Evolutionary conservation across 2,113 vertebrate genomes (phyloP).

Genomic region (Siphamia tubifer): DNA sequence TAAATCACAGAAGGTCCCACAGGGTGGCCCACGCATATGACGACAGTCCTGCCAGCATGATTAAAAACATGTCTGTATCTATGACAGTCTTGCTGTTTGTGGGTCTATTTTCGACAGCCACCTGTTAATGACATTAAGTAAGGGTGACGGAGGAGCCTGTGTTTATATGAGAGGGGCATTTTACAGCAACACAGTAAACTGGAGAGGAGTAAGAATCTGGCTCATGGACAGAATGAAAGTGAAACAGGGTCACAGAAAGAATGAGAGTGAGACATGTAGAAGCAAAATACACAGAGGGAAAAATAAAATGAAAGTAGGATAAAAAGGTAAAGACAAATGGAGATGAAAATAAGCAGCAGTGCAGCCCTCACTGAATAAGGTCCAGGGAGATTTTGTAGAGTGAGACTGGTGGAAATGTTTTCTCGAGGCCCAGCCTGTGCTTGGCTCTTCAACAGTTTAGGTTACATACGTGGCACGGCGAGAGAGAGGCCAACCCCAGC

Average conservation of each 20-base stretch:
- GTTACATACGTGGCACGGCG: slow-evolving; percentile 59
- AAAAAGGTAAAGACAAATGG: neutral
- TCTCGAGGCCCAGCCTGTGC: slow-evolving; percentile 27
- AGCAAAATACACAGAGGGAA: too few species aligned
- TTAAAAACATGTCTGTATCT: slow-evolving; percentile 50
- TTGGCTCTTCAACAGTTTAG: slow-evolving; percentile 45
- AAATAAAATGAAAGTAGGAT: neutral
- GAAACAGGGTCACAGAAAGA: neutral
- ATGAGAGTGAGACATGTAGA: neutral
- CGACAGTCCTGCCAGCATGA: slow-evolving; percentile 14
- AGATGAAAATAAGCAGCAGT: slow-evolving; percentile 13
- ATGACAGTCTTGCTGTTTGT: slow-evolving; percentile 3
- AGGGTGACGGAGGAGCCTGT: slow-evolving; percentile 55
- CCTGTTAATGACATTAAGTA: slow-evolving; percentile 84
- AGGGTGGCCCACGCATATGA: slow-evolving; percentile 40
- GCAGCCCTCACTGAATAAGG: slow-evolving; percentile 12
- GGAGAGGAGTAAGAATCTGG: slow-evolving; percentile 13
- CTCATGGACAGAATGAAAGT: slow-evolving; percentile 1
- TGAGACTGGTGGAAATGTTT: slow-evolving; percentile 42
- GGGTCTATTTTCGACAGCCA: slow-evolving; percentile 80
- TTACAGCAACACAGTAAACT: slow-evolving; percentile 40
- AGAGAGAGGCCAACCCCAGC: slow-evolving; percentile 43
- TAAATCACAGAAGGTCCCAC: slow-evolving; percentile 22
- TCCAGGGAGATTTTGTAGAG: slow-evolving; percentile 24
- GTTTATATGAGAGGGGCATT: slow-evolving; percentile 48